Evolutionary conservation across 2,113 vertebrate genomes (phyloP).

Genomic region (Hydropotes inermis): DNA sequence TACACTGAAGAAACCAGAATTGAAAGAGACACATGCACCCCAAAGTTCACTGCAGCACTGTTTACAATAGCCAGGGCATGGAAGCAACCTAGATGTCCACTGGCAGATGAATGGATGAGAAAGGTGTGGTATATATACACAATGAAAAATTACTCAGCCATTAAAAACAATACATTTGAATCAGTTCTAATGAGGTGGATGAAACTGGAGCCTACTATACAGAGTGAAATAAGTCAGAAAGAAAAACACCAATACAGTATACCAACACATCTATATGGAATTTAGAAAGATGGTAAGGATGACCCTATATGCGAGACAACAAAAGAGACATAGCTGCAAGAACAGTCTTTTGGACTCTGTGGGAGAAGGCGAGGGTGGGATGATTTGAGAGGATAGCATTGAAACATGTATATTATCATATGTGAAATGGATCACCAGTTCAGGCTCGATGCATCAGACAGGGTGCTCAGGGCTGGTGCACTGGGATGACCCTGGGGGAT

Average conservation of each 20-base stretch:
- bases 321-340: not conserved
- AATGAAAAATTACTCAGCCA: not conserved
- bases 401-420: not conserved
- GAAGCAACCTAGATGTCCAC: not conserved
- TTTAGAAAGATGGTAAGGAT: too few species aligned
- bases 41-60: not conserved
- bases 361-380: not conserved
- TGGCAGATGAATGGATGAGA: not conserved
- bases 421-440: not conserved
- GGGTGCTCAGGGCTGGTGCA: not conserved
- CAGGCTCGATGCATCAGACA: not conserved
- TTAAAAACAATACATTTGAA: not conserved
- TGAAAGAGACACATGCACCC: fast-evolving
- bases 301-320: not conserved
- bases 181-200: not conserved
- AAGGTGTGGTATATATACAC: not conserved
- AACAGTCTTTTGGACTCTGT: not conserved
- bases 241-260: not conserved
- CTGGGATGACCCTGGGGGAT: not conserved
- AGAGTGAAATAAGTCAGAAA: not conserved
- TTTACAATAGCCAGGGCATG: not conserved
- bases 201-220: not conserved
- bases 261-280: not conserved
- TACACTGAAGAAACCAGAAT: not conserved
- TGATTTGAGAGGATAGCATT: not conserved